Evolutionary conservation across 2,888 invertebrate genomes (phyloP).

Genomic region (Drosophila greeni): DNA sequence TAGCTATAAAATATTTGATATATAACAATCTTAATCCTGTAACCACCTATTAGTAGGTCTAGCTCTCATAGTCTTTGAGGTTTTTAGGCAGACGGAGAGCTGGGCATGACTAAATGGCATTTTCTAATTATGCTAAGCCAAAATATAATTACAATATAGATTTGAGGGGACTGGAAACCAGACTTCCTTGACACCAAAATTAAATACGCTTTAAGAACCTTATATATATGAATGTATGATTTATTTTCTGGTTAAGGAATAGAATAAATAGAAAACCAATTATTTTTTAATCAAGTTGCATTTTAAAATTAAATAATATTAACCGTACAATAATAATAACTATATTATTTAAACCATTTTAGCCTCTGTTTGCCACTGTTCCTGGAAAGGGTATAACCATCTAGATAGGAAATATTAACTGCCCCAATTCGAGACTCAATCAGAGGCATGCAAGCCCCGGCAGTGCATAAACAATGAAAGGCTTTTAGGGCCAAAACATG

Average conservation of each 20-base stretch:
- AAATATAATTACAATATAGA: neutral
- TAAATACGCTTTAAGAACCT: neutral
- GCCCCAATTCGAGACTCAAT: constrained; percentile 38
- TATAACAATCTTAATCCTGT: neutral
- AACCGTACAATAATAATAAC: neutral
- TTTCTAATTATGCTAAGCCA: neutral
- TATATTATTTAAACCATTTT: neutral
- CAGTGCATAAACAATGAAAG: constrained; percentile 62
- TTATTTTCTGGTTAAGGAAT: neutral
- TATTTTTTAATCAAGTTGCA: neutral
- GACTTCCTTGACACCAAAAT: neutral
- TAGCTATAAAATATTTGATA: no score
- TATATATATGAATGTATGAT: no score
- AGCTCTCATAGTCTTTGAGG: neutral
- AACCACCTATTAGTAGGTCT: no score
- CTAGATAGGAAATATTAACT: constrained; percentile 49
- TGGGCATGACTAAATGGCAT: neutral
- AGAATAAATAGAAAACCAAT: neutral
- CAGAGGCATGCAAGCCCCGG: constrained; percentile 24
- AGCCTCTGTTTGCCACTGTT: neutral
- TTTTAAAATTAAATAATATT: neutral
- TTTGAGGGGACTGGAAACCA: neutral
- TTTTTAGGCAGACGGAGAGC: neutral
- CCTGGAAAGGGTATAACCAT: constrained; percentile 27
- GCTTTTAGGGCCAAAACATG: constrained; percentile 53